Base-by-base conservation (phyloP, 1,140 invertebrate species). In the Papilio xuthus region DNA sequence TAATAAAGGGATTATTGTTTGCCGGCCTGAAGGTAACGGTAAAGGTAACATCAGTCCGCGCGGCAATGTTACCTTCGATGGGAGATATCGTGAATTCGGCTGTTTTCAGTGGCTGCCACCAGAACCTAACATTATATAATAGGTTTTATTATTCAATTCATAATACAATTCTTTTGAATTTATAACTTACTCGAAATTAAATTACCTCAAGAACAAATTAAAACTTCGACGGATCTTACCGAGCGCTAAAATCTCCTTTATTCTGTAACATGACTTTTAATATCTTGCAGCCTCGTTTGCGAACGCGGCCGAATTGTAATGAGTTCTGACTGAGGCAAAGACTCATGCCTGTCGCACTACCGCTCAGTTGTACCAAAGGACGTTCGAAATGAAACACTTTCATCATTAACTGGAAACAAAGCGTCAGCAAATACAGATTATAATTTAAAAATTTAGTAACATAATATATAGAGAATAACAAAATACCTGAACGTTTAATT, bases 231-330 rank as follows among this genome's bases (percentile, higher is more conserved):
- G 9, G 6, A 12, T 75, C 75, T 47, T 75, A 92, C 92, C 90
- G 89, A 41, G 92, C 83, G 20, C 89, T 89, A 83, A 90, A 92
- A 73, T 93, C 90, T 12, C 92, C 91, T 75, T 92, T 90, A 79
- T 93, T 93, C 18, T 85, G 77, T 18, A 93, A 80, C 90, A 93
- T 92, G 4, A 93, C 89, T 83, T 93, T 93, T 1, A 93, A 81
- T 81, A 91, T 86, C 77, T 92, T 93, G 75, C 88, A 90, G 0
- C 89, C 90, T 1, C 88, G 86, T 78, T 89, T 91, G 8, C 91
- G 86, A 41, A 93, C 90, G 50, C 90, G 86, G 15, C 92, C 91
- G 75, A 93, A 93, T 79, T 93, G 91, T 53, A 93, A 78, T 2
- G 92, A 92, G 78, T 90, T 87, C 63, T 91, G 90, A 73, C 88